These are phyloP conservation scores for Psittacula cyanocephala DNA, from an alignment of 2,113 vertebrate species.

Conservation along the genomic window DNA sequence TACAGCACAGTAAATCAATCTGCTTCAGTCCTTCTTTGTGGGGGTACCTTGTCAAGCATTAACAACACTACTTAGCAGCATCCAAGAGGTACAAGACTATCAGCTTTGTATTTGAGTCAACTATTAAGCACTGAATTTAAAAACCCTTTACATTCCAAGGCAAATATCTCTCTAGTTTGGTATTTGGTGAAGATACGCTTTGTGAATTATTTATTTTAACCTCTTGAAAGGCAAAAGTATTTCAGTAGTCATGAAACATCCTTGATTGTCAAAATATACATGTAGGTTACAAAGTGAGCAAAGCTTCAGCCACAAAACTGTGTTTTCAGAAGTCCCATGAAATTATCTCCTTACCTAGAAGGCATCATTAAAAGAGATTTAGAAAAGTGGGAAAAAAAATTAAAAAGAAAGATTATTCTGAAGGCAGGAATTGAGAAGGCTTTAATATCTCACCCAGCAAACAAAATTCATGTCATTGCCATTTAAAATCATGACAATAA, in stretches of 20 bases:
- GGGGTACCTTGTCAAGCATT: background rate
- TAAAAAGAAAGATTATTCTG: background rate
- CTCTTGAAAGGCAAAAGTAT: background rate
- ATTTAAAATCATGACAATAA: conserved; percentile 37
- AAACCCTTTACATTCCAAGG: background rate
- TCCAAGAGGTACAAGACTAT: background rate
- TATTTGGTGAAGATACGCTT: background rate
- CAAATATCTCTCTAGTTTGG: background rate
- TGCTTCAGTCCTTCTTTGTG: background rate
- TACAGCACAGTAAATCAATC: background rate
- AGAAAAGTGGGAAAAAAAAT: background rate
- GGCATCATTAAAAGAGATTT: conserved; percentile 52
- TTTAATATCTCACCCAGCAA: conserved; percentile 3
- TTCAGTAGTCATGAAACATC: background rate
- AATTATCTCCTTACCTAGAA: conserved; percentile 50
- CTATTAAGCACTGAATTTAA: background rate
- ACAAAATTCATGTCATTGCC: background rate
- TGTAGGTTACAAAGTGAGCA: background rate
- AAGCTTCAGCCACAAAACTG: background rate
- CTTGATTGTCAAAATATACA: background rate
- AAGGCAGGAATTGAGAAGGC: background rate
- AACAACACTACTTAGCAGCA: background rate
- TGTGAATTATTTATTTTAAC: conserved; percentile 21
- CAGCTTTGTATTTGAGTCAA: background rate
- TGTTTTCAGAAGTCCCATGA: conserved; percentile 4